phyloP scores from a whole-genome alignment of 2,797 vertebrate species.

The Momotus momota region DNA sequence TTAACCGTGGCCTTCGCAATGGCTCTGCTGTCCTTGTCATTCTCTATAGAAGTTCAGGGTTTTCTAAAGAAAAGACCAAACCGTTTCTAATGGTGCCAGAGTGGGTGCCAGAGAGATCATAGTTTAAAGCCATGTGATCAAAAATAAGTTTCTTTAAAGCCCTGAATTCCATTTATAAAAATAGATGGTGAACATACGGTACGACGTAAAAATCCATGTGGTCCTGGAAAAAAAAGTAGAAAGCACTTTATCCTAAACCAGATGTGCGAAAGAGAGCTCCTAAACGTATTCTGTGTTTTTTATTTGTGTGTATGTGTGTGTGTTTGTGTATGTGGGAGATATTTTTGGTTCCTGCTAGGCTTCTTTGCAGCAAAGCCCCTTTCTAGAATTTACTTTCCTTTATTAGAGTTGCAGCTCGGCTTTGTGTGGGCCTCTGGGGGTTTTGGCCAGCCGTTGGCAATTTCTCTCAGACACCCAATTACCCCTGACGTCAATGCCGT shows the following conservation, averaged over 20 bases:
- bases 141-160: slow-evolving; percentile 66
- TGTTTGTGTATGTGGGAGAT: slow-evolving; percentile 78
- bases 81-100: not conserved
- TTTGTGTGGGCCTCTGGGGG: slow-evolving; percentile 84
- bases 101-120: not conserved
- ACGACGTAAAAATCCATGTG: slow-evolving; percentile 56
- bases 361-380: slow-evolving; percentile 83
- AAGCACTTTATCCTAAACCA: slow-evolving; percentile 71
- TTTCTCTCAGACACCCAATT: slow-evolving; percentile 92
- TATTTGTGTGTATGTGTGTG: slow-evolving; percentile 51
- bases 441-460: slow-evolving; percentile 93
- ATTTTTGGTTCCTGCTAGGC: slow-evolving; percentile 81
- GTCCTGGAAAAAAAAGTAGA: slow-evolving; percentile 57
- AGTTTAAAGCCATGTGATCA: slow-evolving; percentile 37
- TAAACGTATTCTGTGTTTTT: slow-evolving; percentile 63
- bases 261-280: slow-evolving; percentile 72
- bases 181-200: slow-evolving; percentile 63
- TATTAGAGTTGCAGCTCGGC: slow-evolving; percentile 89
- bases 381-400: slow-evolving; percentile 90
- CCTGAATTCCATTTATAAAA: slow-evolving; percentile 61
- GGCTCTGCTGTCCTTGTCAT: not conserved
- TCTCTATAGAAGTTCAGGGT: not conserved
- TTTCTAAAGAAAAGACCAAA: slow-evolving; percentile 20
- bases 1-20: not conserved
- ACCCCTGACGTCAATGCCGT: slow-evolving; percentile 96